A percentile compares a stretch with the other conserved stretches of the same genome.
phyloP scores from a whole-genome alignment of 2,797 vertebrate species.

The Atherinosoma microstoma region DNA sequence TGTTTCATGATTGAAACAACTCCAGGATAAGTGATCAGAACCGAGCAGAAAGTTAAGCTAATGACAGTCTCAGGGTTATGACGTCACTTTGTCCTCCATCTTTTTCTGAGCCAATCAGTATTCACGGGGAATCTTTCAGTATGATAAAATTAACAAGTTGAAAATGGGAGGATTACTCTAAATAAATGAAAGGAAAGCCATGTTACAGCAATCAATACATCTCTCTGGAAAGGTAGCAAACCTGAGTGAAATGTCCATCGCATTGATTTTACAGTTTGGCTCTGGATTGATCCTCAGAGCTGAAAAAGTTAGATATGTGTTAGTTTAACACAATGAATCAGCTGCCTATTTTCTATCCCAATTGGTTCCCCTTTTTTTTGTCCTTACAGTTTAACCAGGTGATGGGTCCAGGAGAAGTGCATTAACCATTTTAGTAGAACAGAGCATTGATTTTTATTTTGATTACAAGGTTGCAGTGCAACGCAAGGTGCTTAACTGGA shows the following conservation, averaged over 20 bases:
- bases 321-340: slow-evolving; percentile 65
- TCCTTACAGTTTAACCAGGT: slow-evolving; percentile 60
- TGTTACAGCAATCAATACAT: slow-evolving; percentile 66
- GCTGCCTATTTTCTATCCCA: slow-evolving; percentile 64
- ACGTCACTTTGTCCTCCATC: slow-evolving; percentile 25
- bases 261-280: slow-evolving; percentile 74
- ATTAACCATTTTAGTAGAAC: slow-evolving; percentile 50
- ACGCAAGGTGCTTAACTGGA: slow-evolving; percentile 72
- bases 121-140: slow-evolving; percentile 62
- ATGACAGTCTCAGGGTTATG: slow-evolving; percentile 31
- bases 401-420: slow-evolving; percentile 51
- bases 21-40: slow-evolving; percentile 45
- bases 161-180: slow-evolving; percentile 55
- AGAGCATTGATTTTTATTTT: slow-evolving; percentile 67
- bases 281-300: slow-evolving; percentile 66
- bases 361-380: slow-evolving; percentile 51
- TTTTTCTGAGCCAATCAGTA: slow-evolving; percentile 60
- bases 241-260: slow-evolving; percentile 81
- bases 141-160: slow-evolving; percentile 66
- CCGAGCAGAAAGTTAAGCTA: slow-evolving; percentile 38
- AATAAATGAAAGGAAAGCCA: slow-evolving; percentile 67
- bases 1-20: slow-evolving; percentile 64
- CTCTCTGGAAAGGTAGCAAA: slow-evolving; percentile 77
- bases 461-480: slow-evolving; percentile 72
- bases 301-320: slow-evolving; percentile 60